These are phyloP conservation scores for Triplophysa tibetana DNA, from an alignment of 2,113 vertebrate genomes.

Conservation along the genomic window DNA sequence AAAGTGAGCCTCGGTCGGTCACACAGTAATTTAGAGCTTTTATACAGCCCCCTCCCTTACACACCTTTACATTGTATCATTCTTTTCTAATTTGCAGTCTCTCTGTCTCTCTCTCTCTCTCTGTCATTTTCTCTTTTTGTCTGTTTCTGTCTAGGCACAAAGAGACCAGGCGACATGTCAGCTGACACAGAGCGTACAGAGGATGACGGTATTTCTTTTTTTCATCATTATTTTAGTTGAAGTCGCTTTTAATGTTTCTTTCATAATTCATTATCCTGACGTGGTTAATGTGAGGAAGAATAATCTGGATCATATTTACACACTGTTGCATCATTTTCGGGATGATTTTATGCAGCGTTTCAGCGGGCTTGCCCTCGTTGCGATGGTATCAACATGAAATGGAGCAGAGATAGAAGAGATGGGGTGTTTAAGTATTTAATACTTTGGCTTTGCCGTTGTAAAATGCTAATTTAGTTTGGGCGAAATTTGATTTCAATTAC, in stretches of 20 bases:
- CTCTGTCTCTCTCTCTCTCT: neutral
- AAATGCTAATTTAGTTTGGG: too few relatives aligned
- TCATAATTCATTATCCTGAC: conserved; percentile 7
- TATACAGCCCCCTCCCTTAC: neutral
- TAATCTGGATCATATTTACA: conserved; percentile 37
- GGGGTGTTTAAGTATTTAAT: too few relatives aligned
- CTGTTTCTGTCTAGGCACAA: conserved; percentile 31
- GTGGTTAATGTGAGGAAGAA: conserved; percentile 28
- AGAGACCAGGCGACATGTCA: conserved; percentile 45
- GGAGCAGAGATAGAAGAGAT: neutral
- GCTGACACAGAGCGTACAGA: conserved; percentile 34
- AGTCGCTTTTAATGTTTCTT: conserved; percentile 31
- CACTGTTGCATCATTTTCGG: conserved; percentile 40
- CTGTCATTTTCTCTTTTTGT: neutral
- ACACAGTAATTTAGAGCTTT: conserved; percentile 27
- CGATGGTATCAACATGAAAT: neutral
- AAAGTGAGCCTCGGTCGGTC: neutral
- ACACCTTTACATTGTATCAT: neutral
- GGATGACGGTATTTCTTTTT: conserved; percentile 53
- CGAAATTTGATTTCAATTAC: too few relatives aligned
- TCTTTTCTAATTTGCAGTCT: neutral
- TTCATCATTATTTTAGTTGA: conserved; percentile 34
- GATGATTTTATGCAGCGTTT: conserved; percentile 4
- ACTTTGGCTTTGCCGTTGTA: too few relatives aligned
- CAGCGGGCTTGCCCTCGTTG: neutral